Evolutionary conservation across 2,888 invertebrate genomes (phyloP), one percentile per base, ranked within the genome.

Genomic region (Actias luna): DNA sequence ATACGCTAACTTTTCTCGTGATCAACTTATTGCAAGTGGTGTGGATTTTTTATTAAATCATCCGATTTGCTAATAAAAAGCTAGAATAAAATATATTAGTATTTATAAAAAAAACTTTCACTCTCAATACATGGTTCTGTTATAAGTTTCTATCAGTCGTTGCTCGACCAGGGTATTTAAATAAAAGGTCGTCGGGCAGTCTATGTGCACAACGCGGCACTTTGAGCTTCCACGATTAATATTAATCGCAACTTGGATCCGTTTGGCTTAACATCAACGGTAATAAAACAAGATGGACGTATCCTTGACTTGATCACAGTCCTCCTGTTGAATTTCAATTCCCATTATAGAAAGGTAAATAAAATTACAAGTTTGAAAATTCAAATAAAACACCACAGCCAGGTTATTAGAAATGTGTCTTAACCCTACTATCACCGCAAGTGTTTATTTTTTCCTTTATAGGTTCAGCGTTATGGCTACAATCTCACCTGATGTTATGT

Each of bases 231-330:
- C 36, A 46, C 16, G 27, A 64, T 64, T 46, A 61, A 64, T 64
- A 64, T 64, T 64, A 39, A 52, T 36, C 25, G 36, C 29, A 27
- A 64, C 58, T 50, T 5, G 57, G 18, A 58, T 64, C 58, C 64
- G 61, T 58, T 64, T 64, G 64, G 64, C 64, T 52, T 36, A 14
- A 16, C 35, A 50, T 39, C 61, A 61, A 59, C 27, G 18, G 63
- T 59, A 52, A 64, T 64, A 64, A 64, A 58, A 18, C 25, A 57
- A 16, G 29, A 35, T 50, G 27, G 33, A 52, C 62, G 58, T 58
- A 59, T 59, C 62, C 59, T 36, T 58, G 58, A 57, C 42, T 36
- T 36, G 36, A 50, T 50, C 61, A 14, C 12, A 12, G 22, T 50
- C 35, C 29, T 59, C 31, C 59, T 33, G 59, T 29, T 59, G 58